Evolutionary conservation across 2,113 vertebrate species (phyloP).

Genomic region (Solea solea): DNA sequence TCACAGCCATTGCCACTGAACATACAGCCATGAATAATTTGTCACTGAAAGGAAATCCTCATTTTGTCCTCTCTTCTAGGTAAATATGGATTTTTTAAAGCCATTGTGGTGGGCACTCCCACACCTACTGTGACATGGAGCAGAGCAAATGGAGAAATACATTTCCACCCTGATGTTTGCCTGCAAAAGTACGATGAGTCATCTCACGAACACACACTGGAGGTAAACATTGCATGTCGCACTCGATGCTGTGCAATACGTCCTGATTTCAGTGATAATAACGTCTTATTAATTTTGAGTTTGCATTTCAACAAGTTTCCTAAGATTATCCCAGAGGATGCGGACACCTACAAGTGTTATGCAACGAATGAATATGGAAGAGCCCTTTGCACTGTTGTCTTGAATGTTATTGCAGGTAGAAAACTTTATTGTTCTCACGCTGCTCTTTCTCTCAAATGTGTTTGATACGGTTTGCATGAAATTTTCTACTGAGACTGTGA

Average conservation of each 20-base stretch:
- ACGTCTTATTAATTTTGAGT: background rate
- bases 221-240: slow-evolving; percentile 71
- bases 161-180: slow-evolving; percentile 79
- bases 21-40: background rate
- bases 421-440: background rate
- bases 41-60: background rate
- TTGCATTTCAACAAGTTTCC: slow-evolving; percentile 83
- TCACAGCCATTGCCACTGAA: no score
- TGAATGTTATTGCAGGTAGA: slow-evolving; percentile 89
- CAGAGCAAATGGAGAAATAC: slow-evolving; percentile 76
- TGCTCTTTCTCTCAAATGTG: background rate
- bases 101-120: slow-evolving; percentile 84
- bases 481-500: background rate
- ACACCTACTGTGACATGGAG: slow-evolving; percentile 84
- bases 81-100: slow-evolving; percentile 87
- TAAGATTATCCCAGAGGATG: slow-evolving; percentile 80
- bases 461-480: background rate
- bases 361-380: slow-evolving; percentile 87
- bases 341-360: slow-evolving; percentile 87
- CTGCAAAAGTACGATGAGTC: slow-evolving; percentile 67
- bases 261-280: no score
- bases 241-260: background rate
- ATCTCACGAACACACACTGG: slow-evolving; percentile 81
- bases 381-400: slow-evolving; percentile 83
- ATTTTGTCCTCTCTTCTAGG: slow-evolving; percentile 73